Base-by-base conservation (phyloP, 2,797 vertebrate genomes). In the Picus viridis region DNA sequence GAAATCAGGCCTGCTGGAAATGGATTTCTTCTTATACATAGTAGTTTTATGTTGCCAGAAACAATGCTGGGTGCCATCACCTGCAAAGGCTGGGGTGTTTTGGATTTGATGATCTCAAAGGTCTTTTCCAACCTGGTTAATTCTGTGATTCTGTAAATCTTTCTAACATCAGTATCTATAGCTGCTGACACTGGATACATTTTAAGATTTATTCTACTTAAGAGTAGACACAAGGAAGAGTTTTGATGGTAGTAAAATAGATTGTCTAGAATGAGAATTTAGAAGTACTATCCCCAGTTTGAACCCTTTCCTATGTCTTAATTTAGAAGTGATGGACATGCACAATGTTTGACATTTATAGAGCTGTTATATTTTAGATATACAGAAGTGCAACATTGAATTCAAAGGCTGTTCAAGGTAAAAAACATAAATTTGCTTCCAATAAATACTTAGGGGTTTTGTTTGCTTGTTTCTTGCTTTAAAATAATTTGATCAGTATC, bases 401-500 rank as follows among this genome's bases (percentile, higher is more conserved):
- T 54, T 77, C 34, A 76, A 86, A 62, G 45, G 20, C 24, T 64
- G 12, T 26, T 65, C 26, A 43, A 53, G 34, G 32, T 32, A 20
- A 24, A 62, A 70, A 54, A 9, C 4, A 30, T 10, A 29, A 47
- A 7, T 16, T 45, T 0, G 0, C 23, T 69, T 79, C 9, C 23
- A 61, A 19, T 14, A n/a, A 83, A 41, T 3, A 30, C 19, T 19
- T 2, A 49, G 13, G 41, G 15, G 16, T 43, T 43, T 16, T 43
- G 39, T 43, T 45, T 61, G 2, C 41, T 76, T 69, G 27, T 30
- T 78, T 45, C 36, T 29, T 12, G 4, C 13, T 58, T 10, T 36
- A 9, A 64, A 81, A 34, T 9, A 8, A 10, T 71, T 76, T 54
- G 68, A 47, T 27, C 19, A 22, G 16, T n/a, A 54, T 76, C 70